Evolutionary conservation across 2,888 invertebrate genomes (phyloP).

Genomic region (Drosophila subsilvestris): DNA sequence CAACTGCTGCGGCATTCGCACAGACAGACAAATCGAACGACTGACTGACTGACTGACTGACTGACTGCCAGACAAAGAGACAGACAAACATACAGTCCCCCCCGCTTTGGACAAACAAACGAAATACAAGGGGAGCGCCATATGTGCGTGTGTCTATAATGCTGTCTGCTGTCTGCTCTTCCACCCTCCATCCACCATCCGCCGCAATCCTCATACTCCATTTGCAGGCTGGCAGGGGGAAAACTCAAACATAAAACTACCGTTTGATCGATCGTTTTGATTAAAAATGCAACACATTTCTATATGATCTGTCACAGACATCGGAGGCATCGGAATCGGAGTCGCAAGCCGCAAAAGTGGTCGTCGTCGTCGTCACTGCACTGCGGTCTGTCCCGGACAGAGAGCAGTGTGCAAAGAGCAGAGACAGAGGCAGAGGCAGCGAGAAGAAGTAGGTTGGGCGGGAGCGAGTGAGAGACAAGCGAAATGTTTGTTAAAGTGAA

Average conservation of each 20-base stretch:
- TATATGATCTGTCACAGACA: slow-evolving; percentile 82
- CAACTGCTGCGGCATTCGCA: slow-evolving; percentile 69
- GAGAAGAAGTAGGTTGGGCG: background rate
- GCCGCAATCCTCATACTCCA: too few species aligned
- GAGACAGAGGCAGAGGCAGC: too few species aligned
- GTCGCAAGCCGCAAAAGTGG: slow-evolving; percentile 68
- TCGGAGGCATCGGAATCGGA: slow-evolving; percentile 33
- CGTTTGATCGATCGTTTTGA: slow-evolving; percentile 83
- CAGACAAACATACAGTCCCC: slow-evolving; percentile 35
- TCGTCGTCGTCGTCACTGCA: slow-evolving; percentile 36
- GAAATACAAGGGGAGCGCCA: slow-evolving; percentile 54
- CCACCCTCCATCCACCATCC: too few species aligned
- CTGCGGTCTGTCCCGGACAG: slow-evolving; percentile 22
- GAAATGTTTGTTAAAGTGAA: slow-evolving; percentile 81
- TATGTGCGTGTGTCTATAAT: slow-evolving; percentile 52
- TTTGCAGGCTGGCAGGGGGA: background rate
- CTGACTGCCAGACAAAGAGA: slow-evolving; percentile 20
- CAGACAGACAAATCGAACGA: slow-evolving; percentile 28
- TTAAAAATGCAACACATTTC: slow-evolving; percentile 83
- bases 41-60: background rate
- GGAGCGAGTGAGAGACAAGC: slow-evolving; percentile 66
- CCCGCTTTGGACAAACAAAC: slow-evolving; percentile 38
- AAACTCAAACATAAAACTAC: slow-evolving; percentile 74
- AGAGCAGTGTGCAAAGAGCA: background rate
- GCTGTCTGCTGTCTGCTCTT: background rate